Base-by-base conservation (phyloP, 2,888 invertebrate genomes). In the Achlya flavicornis region DNA sequence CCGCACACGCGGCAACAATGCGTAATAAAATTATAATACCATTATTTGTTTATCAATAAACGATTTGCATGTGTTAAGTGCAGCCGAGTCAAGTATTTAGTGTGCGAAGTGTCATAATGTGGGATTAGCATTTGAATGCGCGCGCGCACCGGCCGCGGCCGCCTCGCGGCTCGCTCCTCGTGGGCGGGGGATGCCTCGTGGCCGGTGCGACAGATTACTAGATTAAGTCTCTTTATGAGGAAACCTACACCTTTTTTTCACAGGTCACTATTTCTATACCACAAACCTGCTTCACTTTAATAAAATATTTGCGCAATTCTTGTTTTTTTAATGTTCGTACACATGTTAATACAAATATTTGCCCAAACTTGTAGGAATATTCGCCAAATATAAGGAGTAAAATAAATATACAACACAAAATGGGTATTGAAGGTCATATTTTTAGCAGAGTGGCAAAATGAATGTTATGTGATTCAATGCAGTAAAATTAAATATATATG, bases 41-140 rank as follows among this genome's bases (percentile, higher is more conserved):
- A 89, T 89, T 90, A 90, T 91, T 91, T 90, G 92, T 90, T 89
- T 90, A 90, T 90, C 89, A 89, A 91, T 90, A 89, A 85, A 80
- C 81, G 84, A 91, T 92, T 92, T 88, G 92, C 92, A 92, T 92
- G 89, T 90, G 90, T 86, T 86, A 88, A 88, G 83, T 88, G 87
- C 81, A 81, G 72, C 71, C 75, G 79, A 81, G 77, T 72, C 72
- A 68, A 73, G 81, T 77, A 80, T 77, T 80, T 82, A 81, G 83
- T 72, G 74, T 66, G 79, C 71, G 73, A 66, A 69, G 77, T 78
- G 78, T 77, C 76, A 79, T 78, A 79, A 81, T 73, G 78, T 67
- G 72, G 79, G 86, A 88, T 91, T 89, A 82, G 80, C 89, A 89
- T 91, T 78, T 81, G 81, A 88, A 88, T 87, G 87, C 86, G 86